These are phyloP conservation scores for Triplophysa siluroides DNA, from an alignment of 2,113 vertebrate species.

Conservation along the genomic window DNA sequence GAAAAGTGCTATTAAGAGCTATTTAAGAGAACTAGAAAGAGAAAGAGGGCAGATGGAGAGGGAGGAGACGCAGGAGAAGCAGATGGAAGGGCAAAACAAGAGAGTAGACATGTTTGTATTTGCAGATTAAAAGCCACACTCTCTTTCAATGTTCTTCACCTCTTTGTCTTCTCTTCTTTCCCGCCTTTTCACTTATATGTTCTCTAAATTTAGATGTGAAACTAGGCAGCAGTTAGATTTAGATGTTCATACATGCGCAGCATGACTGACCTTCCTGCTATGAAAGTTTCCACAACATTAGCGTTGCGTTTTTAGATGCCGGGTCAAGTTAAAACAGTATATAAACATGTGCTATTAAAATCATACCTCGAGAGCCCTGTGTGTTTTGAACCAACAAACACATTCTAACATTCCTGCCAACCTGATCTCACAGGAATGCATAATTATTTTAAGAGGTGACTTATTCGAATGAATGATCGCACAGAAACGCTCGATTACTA, in stretches of 20 bases:
- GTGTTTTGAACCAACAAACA: too few relatives aligned
- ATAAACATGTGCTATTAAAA: not conserved
- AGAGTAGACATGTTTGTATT: constrained; percentile 4
- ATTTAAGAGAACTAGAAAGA: constrained; percentile 13
- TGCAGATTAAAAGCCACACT: constrained; percentile 8
- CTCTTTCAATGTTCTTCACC: constrained; percentile 50
- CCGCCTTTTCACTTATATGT: constrained; percentile 36
- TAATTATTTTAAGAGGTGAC: too few relatives aligned
- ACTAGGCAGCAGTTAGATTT: constrained; percentile 73
- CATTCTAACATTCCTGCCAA: too few relatives aligned
- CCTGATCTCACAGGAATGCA: too few relatives aligned
- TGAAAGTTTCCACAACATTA: not conserved
- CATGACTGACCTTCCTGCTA: constrained; percentile 57
- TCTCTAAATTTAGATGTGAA: constrained; percentile 74
- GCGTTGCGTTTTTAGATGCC: too few relatives aligned
- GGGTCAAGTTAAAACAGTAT: not conserved
- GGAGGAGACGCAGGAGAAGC: not conserved
- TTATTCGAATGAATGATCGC: too few relatives aligned
- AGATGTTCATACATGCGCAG: constrained; percentile 64
- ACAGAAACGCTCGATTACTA: too few relatives aligned
- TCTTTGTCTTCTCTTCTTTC: constrained; percentile 41
- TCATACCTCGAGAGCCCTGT: too few relatives aligned
- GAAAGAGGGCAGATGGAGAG: not conserved
- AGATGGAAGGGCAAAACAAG: constrained; percentile 19
- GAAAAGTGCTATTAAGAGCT: too few relatives aligned